These are phyloP conservation scores for Lucilia cuprina DNA, from an alignment of 1,140 invertebrate species.

Conservation along the genomic window DNA sequence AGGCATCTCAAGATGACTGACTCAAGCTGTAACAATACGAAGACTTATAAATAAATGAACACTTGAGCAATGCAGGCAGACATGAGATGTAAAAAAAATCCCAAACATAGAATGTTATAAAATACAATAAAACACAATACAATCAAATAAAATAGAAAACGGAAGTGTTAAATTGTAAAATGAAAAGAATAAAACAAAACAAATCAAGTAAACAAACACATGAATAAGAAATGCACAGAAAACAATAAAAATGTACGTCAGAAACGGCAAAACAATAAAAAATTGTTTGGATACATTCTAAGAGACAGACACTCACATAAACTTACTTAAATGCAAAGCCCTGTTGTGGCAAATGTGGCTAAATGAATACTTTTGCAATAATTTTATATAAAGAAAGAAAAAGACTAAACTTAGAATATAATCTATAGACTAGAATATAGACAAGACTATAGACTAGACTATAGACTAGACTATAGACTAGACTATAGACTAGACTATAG, in stretches of 20 bases:
- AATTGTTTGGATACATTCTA: not conserved
- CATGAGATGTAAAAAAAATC: not conserved
- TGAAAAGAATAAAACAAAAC: not conserved
- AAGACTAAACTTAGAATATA: too few species aligned
- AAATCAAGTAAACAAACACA: not conserved
- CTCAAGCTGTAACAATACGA: not conserved
- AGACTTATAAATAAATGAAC: slow-evolving; percentile 25
- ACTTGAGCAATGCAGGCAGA: slow-evolving; percentile 26
- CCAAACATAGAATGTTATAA: too few species aligned
- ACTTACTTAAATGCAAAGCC: too few species aligned
- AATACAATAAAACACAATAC: too few species aligned
- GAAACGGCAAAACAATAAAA: not conserved
- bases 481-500: too few species aligned
- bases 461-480: too few species aligned
- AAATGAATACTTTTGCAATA: too few species aligned
- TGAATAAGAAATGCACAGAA: slow-evolving; percentile 15
- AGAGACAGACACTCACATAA: too few species aligned
- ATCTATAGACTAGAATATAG: too few species aligned
- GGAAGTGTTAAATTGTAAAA: slow-evolving; percentile 28
- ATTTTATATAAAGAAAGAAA: too few species aligned
- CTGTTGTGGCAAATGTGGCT: too few species aligned
- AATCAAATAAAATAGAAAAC: not conserved
- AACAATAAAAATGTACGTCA: slow-evolving; percentile 16
- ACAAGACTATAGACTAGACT: too few species aligned
- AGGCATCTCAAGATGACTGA: not conserved